These are phyloP conservation scores for Eugnorisma glareosa DNA, from an alignment of 2,888 invertebrate genomes.

Conservation along the genomic window DNA sequence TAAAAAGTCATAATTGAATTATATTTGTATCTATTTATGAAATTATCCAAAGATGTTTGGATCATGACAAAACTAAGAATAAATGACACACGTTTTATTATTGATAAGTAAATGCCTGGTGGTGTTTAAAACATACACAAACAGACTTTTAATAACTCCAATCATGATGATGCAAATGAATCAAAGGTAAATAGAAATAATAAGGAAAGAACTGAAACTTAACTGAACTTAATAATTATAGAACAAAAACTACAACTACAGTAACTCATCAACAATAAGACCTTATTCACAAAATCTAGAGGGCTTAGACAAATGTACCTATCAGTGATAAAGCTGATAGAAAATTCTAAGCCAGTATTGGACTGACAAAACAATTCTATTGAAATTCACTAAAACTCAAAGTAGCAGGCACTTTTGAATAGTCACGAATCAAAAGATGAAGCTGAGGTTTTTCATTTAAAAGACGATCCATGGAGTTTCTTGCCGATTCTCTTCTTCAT, in stretches of 20 bases:
- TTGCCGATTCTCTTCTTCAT: no score
- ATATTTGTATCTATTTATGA: constrained; percentile 5
- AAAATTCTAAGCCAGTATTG: background rate
- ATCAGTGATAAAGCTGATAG: background rate
- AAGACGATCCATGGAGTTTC: no score
- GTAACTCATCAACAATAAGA: background rate
- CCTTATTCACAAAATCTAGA: background rate
- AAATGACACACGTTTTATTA: background rate
- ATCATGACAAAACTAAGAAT: background rate
- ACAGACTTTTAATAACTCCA: background rate
- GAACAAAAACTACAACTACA: background rate
- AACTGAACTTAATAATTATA: background rate
- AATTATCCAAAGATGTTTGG: background rate
- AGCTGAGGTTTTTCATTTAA: no score
- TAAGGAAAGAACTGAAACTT: background rate
- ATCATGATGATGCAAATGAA: background rate
- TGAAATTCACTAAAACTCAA: background rate
- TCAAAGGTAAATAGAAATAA: background rate
- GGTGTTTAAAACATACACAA: background rate
- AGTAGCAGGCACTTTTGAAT: background rate
- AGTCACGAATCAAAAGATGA: background rate
- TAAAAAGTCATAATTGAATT: constrained; percentile 16
- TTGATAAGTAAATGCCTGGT: background rate
- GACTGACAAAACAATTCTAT: background rate
- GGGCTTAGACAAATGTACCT: background rate